Evolutionary conservation across 2,113 vertebrate species (phyloP).

Genomic region (Lutjanus erythropterus): DNA sequence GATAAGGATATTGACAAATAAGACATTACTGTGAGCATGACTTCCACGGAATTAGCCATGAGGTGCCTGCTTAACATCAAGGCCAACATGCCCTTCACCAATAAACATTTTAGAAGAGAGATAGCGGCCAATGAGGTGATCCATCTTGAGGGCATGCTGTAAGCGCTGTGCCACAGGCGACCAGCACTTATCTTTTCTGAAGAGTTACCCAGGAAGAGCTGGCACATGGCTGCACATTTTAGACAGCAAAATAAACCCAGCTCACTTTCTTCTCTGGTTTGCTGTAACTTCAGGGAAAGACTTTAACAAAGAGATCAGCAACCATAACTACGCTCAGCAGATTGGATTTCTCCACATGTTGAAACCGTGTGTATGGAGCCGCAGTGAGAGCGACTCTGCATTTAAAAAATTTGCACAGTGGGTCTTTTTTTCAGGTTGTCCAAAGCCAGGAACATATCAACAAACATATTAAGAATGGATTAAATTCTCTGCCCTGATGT

Average conservation of each 20-base stretch:
- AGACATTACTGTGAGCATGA: constrained; percentile 21
- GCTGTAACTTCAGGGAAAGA: constrained; percentile 1
- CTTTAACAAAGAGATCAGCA: background rate
- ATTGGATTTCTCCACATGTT: background rate
- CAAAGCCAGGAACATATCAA: background rate
- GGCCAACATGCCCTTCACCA: constrained; percentile 30
- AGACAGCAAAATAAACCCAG: constrained; percentile 6
- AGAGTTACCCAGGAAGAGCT: background rate
- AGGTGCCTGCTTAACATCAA: constrained; percentile 25
- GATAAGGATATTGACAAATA: constrained; percentile 25
- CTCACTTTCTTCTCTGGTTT: background rate
- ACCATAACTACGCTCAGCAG: background rate
- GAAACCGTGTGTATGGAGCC: background rate
- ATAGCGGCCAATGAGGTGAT: constrained; percentile 4
- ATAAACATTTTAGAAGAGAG: constrained; percentile 22
- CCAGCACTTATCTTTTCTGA: constrained; percentile 1
- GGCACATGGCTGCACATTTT: background rate
- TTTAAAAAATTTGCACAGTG: background rate
- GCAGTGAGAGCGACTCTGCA: background rate
- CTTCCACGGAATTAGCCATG: background rate
- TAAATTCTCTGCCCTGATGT: background rate
- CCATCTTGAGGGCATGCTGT: constrained; percentile 31
- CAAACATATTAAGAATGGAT: background rate
- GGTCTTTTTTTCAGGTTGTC: background rate
- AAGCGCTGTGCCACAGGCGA: constrained; percentile 7